Evolutionary conservation across 2,888 invertebrate species (phyloP), one percentile per base, ranked within the genome.

Genomic region (Malthinus flaveolus): DNA sequence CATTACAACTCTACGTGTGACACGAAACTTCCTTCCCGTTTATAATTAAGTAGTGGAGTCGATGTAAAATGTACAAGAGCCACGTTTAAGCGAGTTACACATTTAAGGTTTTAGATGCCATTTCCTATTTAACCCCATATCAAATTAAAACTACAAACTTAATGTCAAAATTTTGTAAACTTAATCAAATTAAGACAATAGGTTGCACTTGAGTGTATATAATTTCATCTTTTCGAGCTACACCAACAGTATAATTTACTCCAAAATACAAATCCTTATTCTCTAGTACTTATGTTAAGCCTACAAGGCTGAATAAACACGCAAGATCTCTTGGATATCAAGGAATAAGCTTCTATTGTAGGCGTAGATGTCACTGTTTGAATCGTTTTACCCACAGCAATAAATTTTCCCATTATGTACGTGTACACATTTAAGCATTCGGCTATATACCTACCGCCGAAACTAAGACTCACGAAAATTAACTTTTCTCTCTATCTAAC

Each of bases 261-360:
- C 53, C 36, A 50, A 55, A 55, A 59, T 44, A 59, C 54, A 59
- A 59, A 59, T 59, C 59, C 59, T 59, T 50, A 59, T 55, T 55
- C 59, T 55, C 57, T 54, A 61, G 57, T 57, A 57, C 54, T 61
- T 57, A 61, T 57, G 57, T 61, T 61, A 61, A 61, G 53, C 61
- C 61, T 61, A 57, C 55, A 57, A 61, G 60, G 61, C 61, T 61
- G 61, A 57, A 61, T 57, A 61, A 61, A 61, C 57, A 61, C 54
- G 49, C 54, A 61, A 57, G 61, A 57, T 61, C 53, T 61, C 53
- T 47, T 53, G 60, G 57, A 61, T 61, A 57, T 56, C 56, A 61
- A 57, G 61, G 46, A 61, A 54, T 61, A 56, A 60, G 60, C 60
- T 47, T 37, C 61, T 50, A 61, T 61, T 61, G 61, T 57, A 56